These are phyloP conservation scores for Cinara cedri DNA, from an alignment of 2,888 invertebrate genomes.

Conservation along the genomic window DNA sequence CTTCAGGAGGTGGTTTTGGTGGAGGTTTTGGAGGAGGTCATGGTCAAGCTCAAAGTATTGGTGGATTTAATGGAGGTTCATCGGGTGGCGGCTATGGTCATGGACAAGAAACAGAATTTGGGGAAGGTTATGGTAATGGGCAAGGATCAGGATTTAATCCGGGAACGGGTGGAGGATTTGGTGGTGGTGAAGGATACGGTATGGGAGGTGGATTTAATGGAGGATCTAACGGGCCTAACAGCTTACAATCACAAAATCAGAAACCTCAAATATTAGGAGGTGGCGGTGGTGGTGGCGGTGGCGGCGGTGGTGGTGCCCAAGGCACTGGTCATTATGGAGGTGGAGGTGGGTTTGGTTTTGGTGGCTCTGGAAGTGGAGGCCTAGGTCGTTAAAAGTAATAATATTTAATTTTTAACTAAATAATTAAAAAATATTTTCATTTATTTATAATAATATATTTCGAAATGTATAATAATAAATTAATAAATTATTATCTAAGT, in stretches of 20 bases:
- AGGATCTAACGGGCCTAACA: constrained; percentile 4
- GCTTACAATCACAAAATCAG: constrained; percentile 10
- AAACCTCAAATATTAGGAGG: constrained; percentile 24
- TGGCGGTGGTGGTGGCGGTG: constrained; percentile 20
- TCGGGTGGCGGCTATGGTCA: constrained; percentile 51
- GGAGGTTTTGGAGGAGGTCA: constrained; percentile 60
- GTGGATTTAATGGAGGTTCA: constrained; percentile 41
- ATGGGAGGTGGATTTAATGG: constrained; percentile 24
- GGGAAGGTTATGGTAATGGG: constrained; percentile 40
- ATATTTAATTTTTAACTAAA: background rate
- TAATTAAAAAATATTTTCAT: background rate
- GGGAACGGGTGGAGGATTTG: constrained; percentile 25
- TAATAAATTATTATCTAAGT: too few species aligned
- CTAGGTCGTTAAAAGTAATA: constrained; percentile 4
- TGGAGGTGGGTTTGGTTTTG: constrained; percentile 14
- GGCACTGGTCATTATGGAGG: constrained; percentile 20
- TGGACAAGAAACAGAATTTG: constrained; percentile 9
- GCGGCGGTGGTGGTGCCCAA: constrained; percentile 2
- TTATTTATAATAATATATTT: too few species aligned
- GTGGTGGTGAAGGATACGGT: constrained; percentile 24
- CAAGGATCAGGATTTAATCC: constrained; percentile 33
- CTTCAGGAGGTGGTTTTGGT: constrained; percentile 54
- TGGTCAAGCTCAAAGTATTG: constrained; percentile 61
- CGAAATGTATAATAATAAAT: too few species aligned
- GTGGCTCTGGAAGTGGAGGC: constrained; percentile 32